phyloP scores from a whole-genome alignment of 2,888 invertebrate genomes.

The Sesia apiformis region DNA sequence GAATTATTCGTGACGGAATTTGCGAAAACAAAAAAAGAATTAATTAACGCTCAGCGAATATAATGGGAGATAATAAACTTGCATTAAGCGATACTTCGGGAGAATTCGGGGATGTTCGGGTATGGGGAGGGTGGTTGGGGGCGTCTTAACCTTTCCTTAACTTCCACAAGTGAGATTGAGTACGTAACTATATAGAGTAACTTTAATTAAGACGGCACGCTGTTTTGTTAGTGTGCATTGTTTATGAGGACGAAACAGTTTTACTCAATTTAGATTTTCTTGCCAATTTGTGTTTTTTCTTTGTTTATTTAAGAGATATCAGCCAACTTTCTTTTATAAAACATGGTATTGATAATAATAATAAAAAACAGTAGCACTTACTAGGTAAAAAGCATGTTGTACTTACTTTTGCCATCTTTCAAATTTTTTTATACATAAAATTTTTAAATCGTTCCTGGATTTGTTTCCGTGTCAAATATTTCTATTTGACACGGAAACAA shows the following conservation, averaged over 20 bases:
- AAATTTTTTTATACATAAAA: no score
- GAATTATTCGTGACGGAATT: background rate
- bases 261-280: background rate
- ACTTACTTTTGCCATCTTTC: no score
- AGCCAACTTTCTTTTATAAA: no score
- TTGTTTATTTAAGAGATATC: no score
- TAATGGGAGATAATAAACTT: conserved; percentile 63
- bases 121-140: conserved; percentile 16
- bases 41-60: conserved; percentile 51
- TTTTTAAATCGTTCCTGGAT: no score
- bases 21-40: conserved; percentile 30
- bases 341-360: no score
- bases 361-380: no score
- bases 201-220: conserved; percentile 60
- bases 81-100: conserved; percentile 68
- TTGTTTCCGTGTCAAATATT: no score
- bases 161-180: conserved; percentile 68
- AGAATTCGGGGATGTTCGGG: conserved; percentile 54
- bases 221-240: conserved; percentile 58
- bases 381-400: no score
- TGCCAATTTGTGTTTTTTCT: background rate
- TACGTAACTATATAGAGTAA: conserved; percentile 66
- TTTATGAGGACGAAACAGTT: conserved; percentile 52
- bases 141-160: conserved; percentile 64
- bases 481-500: no score